phyloP scores from a whole-genome alignment of 2,888 invertebrate species.

The Drosophila acutilabella region DNA sequence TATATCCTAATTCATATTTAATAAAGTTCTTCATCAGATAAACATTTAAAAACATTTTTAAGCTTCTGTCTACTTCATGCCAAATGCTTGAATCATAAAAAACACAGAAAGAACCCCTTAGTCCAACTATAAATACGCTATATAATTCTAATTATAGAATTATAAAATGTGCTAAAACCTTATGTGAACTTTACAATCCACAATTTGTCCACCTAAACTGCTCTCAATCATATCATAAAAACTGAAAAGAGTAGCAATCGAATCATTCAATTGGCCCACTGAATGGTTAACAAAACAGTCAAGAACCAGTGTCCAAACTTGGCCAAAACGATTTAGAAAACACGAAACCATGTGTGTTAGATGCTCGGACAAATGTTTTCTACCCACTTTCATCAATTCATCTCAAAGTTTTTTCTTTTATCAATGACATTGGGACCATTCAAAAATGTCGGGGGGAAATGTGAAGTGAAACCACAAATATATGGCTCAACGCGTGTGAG shows the following conservation, averaged over 20 bases:
- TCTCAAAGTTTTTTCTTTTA: conserved; percentile 42
- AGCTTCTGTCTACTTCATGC: too few species aligned
- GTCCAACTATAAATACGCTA: neutral
- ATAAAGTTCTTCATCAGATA: too few species aligned
- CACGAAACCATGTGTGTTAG: conserved; percentile 14
- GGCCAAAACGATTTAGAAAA: conserved; percentile 26
- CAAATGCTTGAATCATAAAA: too few species aligned
- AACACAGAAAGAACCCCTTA: too few species aligned
- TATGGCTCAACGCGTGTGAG: conserved; percentile 10
- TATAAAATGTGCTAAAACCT: neutral
- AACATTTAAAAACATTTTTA: too few species aligned
- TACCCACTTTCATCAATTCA: conserved; percentile 49
- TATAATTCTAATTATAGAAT: neutral
- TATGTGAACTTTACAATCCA: neutral
- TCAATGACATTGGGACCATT: conserved; percentile 55
- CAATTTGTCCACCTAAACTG: neutral
- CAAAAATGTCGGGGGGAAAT: neutral
- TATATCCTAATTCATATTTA: too few species aligned
- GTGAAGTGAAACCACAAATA: conserved; percentile 37
- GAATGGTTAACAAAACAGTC: conserved; percentile 62
- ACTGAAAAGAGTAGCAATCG: conserved; percentile 47
- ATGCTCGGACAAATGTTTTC: conserved; percentile 46
- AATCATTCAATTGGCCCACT: conserved; percentile 67
- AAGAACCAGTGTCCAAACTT: conserved; percentile 50
- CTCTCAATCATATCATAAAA: neutral